Base-by-base conservation (phyloP, 2,888 invertebrate genomes). In the Uropetala carovei region DNA sequence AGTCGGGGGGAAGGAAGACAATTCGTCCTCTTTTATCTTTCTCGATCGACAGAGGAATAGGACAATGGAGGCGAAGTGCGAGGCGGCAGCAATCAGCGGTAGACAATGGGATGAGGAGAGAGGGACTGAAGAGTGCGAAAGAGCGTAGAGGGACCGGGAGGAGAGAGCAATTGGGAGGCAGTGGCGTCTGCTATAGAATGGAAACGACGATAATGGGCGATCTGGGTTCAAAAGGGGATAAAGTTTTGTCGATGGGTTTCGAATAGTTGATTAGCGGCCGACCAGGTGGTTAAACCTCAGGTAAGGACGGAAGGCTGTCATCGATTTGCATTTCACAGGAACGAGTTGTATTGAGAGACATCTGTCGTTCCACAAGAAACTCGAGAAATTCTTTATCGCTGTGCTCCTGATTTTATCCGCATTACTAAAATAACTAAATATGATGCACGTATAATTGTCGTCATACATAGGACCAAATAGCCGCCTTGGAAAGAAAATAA, bases 41-140 rank as follows among this genome's bases (percentile, higher is more conserved):
- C 86, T n/a, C 85, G 57, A 11, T 60, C 18, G 58, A 10, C 16
- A 14, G 83, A 11, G n/a, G 56, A 27, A 43, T 30, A 4, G 60
- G 59, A 89, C 89, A 89, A 89, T 89, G 89, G 68, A 68, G 64
- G 30, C 59, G 30, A 59, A 60, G 86, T 86, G 86, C 14, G 14
- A 10, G 64, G 68, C 5, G 11, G n/a, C 22, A 4, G 68, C 89
- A 89, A 89, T 89, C 89, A 89, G 60, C 11, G 89, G 43, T 60
- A 89, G 89, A 89, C 89, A 89, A 89, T 89, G 89, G 75, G 89
- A 89, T 27, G 89, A n/a, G 43, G 16, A 89, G 14, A 89, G 27
- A 89, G 89, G 89, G 89, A 43, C 43, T 3, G 43, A 89, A 64
- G 89, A 43, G 85, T 43, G 16, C 7, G 13, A 10, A 57, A 16